Evolutionary conservation across 2,797 vertebrate species (phyloP), one percentile per base, ranked within the genome.

Genomic region (Spinus pinus): DNA sequence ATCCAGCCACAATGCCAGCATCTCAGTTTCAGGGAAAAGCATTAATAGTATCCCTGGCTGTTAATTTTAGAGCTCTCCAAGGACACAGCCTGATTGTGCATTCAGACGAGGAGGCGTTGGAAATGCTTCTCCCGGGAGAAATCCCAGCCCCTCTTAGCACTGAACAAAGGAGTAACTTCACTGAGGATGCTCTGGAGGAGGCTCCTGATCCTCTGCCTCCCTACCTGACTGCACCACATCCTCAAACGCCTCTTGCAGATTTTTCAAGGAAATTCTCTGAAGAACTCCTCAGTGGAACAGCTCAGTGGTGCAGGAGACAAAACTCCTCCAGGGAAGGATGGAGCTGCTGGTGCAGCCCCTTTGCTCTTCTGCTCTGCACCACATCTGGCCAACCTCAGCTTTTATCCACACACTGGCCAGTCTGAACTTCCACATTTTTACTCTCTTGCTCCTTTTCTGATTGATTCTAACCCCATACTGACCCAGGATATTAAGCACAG

Each of bases 261-360:
- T 51, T 90, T 83, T 15, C 25, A 46, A 87, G 44, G 67, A 39
- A 86, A 86, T 41, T 28, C 42, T 37, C 64, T 66, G 42, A 56
- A 44, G 69, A 75, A 69, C 14, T 5, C 72, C 22, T 7, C 2
- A 5, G 46, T 42, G 51, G 21, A 54, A 71, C 27, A 2, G 54
- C 1, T 0, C 0, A 31, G n/a, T 3, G 24, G 5, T 14, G 14
- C 66, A 75, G 58, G 16, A 79, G 51, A 65, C 28, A 11, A 1
- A 0, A 25, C 33, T 69, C 22, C 75, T 31, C 12, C 27, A 8
- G 7, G 4, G 41, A 27, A 42, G 1, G 35, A 28, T 7, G 24
- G 53, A 80, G 20, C 24, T 12, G 41, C 46, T 56, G 47, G 11
- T 8, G 4, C 42, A 65, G 61, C 42, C 16, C 51, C 49, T 77